Percentiles rank a stretch among this genome's conserved stretches.
phyloP scores from a whole-genome alignment of 2,113 vertebrate genomes.

The Salvelinus alpinus region DNA sequence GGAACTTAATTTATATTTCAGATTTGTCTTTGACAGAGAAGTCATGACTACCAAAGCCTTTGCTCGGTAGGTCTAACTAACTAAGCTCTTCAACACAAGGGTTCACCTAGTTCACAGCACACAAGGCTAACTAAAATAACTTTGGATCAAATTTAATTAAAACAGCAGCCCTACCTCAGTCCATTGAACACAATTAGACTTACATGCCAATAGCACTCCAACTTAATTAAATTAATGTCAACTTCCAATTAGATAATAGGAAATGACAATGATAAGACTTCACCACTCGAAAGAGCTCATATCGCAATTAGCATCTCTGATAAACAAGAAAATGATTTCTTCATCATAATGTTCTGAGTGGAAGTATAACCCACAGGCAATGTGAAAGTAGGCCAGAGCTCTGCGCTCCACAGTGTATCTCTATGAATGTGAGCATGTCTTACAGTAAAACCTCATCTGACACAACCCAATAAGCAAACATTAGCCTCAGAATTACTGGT shows the following conservation, averaged over 20 bases:
- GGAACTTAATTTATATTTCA: constrained; percentile 39
- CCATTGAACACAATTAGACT: neutral
- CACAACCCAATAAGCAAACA: constrained; percentile 30
- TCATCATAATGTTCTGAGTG: neutral
- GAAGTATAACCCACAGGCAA: constrained; percentile 6
- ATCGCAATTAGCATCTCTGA: neutral
- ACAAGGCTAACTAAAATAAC: constrained; percentile 7
- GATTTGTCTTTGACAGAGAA: neutral
- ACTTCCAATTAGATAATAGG: neutral
- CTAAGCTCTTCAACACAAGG: constrained; percentile 4
- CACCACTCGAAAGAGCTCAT: neutral
- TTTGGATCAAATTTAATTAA: neutral
- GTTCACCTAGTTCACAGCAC: neutral
- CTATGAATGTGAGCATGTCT: constrained; percentile 23
- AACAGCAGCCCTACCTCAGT: neutral
- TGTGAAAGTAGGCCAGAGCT: constrained; percentile 19
- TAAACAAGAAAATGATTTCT: neutral
- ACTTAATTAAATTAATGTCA: neutral
- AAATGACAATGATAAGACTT: neutral
- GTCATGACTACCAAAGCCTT: neutral
- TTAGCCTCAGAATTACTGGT: constrained; percentile 27
- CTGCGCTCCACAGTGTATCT: constrained; percentile 7
- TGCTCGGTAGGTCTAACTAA: constrained; percentile 2
- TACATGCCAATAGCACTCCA: neutral
- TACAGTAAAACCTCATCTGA: constrained; percentile 22